These are phyloP conservation scores for Hiodon tergisus DNA, from an alignment of 2,113 vertebrate species.

Conservation along the genomic window DNA sequence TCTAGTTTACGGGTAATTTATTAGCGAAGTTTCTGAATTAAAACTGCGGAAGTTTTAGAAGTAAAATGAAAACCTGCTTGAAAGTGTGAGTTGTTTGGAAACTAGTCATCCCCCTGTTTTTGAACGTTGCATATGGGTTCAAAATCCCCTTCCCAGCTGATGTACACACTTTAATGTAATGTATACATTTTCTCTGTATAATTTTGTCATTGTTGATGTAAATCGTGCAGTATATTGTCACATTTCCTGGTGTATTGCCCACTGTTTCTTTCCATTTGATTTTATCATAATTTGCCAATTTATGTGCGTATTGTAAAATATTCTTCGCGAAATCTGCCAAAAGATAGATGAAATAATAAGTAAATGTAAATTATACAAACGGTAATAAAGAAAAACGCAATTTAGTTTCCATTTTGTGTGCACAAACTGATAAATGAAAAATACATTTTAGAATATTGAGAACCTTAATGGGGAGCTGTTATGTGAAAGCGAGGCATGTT, in stretches of 20 bases:
- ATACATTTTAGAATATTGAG: background rate
- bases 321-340: background rate
- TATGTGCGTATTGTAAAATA: background rate
- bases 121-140: background rate
- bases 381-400: constrained; percentile 3
- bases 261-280: background rate
- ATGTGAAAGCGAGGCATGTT: background rate
- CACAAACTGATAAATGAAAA: background rate
- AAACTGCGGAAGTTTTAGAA: too few relatives aligned
- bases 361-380: background rate
- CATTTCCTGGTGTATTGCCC: background rate
- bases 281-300: background rate
- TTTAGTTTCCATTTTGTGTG: background rate
- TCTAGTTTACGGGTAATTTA: too few relatives aligned
- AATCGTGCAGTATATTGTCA: background rate
- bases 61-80: too few relatives aligned
- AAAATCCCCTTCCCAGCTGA: background rate
- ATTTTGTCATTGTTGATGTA: background rate
- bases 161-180: background rate
- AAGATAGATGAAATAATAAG: constrained; percentile 6
- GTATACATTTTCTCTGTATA: background rate
- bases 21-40: too few relatives aligned
- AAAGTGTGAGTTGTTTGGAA: too few relatives aligned
- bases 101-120: too few relatives aligned
- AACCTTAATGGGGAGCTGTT: background rate